These are phyloP conservation scores for Idaea aversata DNA, from an alignment of 2,888 invertebrate genomes.

Conservation along the genomic window DNA sequence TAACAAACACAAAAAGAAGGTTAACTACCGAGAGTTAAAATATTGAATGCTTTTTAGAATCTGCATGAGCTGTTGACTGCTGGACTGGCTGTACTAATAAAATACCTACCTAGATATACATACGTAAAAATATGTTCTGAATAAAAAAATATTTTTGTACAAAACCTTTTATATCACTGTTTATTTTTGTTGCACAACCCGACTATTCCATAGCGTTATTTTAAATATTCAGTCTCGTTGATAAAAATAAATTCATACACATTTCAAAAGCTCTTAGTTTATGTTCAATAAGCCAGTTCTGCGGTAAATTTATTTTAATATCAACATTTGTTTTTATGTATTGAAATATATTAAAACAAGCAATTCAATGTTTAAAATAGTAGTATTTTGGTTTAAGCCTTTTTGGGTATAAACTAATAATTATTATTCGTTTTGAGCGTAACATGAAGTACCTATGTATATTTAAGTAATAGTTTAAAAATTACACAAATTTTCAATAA, in stretches of 20 bases:
- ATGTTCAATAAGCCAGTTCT: not conserved
- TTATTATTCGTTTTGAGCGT: no score
- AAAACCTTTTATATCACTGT: not conserved
- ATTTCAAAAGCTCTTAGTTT: not conserved
- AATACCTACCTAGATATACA: no score
- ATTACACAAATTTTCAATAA: no score
- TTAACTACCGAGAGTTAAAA: no score
- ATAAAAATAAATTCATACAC: constrained; percentile 1
- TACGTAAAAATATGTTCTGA: not conserved
- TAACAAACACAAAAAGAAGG: no score
- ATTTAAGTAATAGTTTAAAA: no score
- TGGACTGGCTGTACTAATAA: no score
- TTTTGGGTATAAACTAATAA: no score
- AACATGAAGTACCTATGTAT: no score
- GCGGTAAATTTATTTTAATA: not conserved
- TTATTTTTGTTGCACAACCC: not conserved
- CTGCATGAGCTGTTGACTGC: no score
- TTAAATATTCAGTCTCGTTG: not conserved
- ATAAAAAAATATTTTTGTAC: not conserved
- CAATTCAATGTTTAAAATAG: not conserved
- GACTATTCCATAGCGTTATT: not conserved
- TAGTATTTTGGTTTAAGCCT: not conserved
- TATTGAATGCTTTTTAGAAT: no score
- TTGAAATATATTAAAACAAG: not conserved
- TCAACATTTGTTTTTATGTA: not conserved